These are phyloP conservation scores for Drosophila neonasuta DNA, from an alignment of 2,888 invertebrate species.

Conservation along the genomic window DNA sequence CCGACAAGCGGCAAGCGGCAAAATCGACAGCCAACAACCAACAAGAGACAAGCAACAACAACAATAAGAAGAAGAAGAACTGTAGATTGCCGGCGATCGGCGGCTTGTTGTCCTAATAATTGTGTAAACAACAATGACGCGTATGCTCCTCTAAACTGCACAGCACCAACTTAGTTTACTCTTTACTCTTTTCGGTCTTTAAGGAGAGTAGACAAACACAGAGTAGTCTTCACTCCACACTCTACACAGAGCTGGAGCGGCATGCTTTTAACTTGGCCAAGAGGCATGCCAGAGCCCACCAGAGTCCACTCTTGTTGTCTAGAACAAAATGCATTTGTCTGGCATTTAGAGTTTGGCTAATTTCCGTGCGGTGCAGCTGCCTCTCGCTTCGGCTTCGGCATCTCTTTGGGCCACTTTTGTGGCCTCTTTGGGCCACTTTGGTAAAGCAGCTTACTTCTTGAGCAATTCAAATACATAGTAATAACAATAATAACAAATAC, in stretches of 20 bases:
- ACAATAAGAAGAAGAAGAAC: slow-evolving; percentile 29
- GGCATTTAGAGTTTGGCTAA: slow-evolving; percentile 79
- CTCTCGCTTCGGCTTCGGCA: neutral
- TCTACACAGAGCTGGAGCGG: slow-evolving; percentile 50
- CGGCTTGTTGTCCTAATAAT: slow-evolving; percentile 80
- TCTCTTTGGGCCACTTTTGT: slow-evolving; percentile 42
- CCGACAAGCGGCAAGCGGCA: slow-evolving; percentile 45
- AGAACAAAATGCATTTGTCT: slow-evolving; percentile 76
- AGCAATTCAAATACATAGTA: slow-evolving; percentile 80
- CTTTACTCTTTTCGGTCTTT: slow-evolving; percentile 28
- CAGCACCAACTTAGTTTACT: slow-evolving; percentile 2
- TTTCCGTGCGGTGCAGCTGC: slow-evolving; percentile 69
- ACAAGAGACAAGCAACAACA: slow-evolving; percentile 33
- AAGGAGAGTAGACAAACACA: slow-evolving; percentile 62
- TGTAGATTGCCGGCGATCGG: slow-evolving; percentile 65
- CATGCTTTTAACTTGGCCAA: slow-evolving; percentile 70
- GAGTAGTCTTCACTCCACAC: slow-evolving; percentile 3
- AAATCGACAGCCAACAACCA: slow-evolving; percentile 38
- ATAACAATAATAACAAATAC: slow-evolving; percentile 80
- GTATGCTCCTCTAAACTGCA: slow-evolving; percentile 48
- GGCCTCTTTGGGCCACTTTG: slow-evolving; percentile 51
- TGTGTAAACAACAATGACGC: slow-evolving; percentile 81
- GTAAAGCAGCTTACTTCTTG: slow-evolving; percentile 56
- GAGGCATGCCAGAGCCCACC: slow-evolving; percentile 39
- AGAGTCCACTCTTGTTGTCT: slow-evolving; percentile 32